Percentiles rank a stretch among this genome's conserved stretches.
phyloP scores from a whole-genome alignment of 2,797 vertebrate genomes.

The Chloroceryle amazona region DNA sequence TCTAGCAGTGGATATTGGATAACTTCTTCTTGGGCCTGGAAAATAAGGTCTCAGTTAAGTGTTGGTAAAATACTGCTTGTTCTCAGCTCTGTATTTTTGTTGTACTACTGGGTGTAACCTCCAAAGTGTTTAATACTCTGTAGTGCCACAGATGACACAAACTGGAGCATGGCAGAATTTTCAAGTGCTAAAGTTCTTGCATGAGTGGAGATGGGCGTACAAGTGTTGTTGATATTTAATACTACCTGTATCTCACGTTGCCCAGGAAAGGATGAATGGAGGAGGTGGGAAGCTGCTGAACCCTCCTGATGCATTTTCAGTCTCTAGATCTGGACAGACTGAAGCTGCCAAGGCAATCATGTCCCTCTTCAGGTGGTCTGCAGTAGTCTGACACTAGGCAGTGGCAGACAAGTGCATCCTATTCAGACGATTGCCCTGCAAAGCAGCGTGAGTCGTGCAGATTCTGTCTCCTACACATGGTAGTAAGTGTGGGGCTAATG shows the following conservation, averaged over 20 bases:
- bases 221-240: not conserved
- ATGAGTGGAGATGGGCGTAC: not conserved
- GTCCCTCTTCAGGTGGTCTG: not conserved
- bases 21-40: not conserved
- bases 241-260: not conserved
- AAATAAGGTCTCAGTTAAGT: not conserved
- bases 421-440: accelerated
- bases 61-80: not conserved
- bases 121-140: accelerated
- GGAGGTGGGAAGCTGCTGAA: not conserved
- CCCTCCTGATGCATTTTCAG: not conserved
- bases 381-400: not conserved
- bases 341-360: not conserved
- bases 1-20: not conserved
- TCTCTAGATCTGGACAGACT: not conserved
- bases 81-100: not conserved
- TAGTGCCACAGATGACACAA: not conserved
- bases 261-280: not conserved
- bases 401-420: not conserved
- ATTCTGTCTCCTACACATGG: accelerated
- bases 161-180: not conserved
- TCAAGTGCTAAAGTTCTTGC: not conserved
- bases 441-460: not conserved
- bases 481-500: not conserved
- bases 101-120: not conserved